Evolutionary conservation across 2,113 vertebrate species (phyloP), one percentile per base, ranked within the genome.

Genomic region (cat (Felis catus)): DNA sequence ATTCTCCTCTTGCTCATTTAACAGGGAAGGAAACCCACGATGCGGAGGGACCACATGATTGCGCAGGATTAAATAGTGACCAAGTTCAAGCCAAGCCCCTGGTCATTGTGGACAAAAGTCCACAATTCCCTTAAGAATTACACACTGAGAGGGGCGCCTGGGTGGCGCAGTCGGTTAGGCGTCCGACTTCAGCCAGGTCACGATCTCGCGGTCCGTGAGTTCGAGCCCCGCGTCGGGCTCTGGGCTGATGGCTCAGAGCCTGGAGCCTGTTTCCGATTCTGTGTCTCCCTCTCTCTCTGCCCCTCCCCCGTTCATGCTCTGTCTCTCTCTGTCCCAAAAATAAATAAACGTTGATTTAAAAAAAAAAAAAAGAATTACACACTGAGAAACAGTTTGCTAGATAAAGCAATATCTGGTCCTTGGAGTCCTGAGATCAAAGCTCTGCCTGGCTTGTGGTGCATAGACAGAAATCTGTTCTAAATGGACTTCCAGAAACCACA

Each of bases 381-480:
- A 9, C 51, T 14, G 23, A 53, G 33, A 74, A 79, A 63, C 27
- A 68, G 66, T 13, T 74, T 2, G 33, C 21, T 25, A 51, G 27
- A 36, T 29, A 36, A 82, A 61, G 6, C 3, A 11, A 87, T 48
- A 45, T n/a, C 45, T 53, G 6, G 51, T 1, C 13, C 68, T 94
- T 86, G 15, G 13, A 21, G 78, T 23, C 48, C 31, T 15, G 71
- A 91, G 96, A 97, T 97, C 93, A 97, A 97, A 98, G 94, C 61
- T 76, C 48, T 39, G 41, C 63, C 74, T 53, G 39, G 14, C 29
- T 1, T 7, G 90, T 92, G 53, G 41, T 55, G 63, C 73, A 36
- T 94, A 86, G 86, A 89, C 63, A 97, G 23, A 98, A 97, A 94
- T 31, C 68, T 94, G 93, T 65, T 15, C 23, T 68, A 11, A 63